Conservation (phyloP, 2,797 vertebrate genomes). For the Sebastes reedi region DNA sequence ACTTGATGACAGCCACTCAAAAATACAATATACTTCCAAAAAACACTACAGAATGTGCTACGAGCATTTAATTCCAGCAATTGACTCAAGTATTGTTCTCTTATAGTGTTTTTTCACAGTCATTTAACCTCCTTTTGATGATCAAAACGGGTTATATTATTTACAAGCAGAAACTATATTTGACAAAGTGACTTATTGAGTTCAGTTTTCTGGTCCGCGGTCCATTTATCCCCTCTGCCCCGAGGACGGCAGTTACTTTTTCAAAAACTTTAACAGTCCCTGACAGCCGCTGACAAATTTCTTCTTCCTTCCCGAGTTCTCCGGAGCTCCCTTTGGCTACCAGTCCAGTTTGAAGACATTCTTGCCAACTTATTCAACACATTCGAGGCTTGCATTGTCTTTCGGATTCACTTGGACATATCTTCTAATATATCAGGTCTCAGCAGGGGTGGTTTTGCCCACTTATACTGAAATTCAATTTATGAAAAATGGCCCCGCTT, state of each 20-base stretch:
- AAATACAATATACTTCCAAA: slow-evolving; percentile 13
- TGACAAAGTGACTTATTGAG: slow-evolving; percentile 22
- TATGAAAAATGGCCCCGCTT: not conserved
- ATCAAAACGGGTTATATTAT: not conserved
- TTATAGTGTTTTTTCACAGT: not conserved
- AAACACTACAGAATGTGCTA: not conserved
- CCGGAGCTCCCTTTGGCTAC: slow-evolving; percentile 15
- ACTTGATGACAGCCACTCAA: slow-evolving; percentile 23
- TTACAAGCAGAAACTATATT: slow-evolving; percentile 8
- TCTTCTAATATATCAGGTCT: slow-evolving; percentile 1
- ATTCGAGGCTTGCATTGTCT: not conserved
- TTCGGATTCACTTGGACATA: not conserved
- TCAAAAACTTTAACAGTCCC: slow-evolving; percentile 30
- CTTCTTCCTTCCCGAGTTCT: slow-evolving; percentile 9
- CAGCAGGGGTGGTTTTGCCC: not conserved
- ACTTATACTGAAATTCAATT: not conserved
- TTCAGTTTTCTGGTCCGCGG: slow-evolving; percentile 8
- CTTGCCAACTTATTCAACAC: slow-evolving; percentile 10
- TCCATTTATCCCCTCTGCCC: slow-evolving; percentile 28
- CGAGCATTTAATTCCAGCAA: not conserved
- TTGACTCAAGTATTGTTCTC: not conserved
- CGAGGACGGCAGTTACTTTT: slow-evolving; percentile 27
- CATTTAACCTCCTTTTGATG: not conserved
- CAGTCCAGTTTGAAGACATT: slow-evolving; percentile 28
- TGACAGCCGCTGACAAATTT: slow-evolving; percentile 49